Conservation (phyloP, 2,888 invertebrate species). For the Melanophora roralis region DNA sequence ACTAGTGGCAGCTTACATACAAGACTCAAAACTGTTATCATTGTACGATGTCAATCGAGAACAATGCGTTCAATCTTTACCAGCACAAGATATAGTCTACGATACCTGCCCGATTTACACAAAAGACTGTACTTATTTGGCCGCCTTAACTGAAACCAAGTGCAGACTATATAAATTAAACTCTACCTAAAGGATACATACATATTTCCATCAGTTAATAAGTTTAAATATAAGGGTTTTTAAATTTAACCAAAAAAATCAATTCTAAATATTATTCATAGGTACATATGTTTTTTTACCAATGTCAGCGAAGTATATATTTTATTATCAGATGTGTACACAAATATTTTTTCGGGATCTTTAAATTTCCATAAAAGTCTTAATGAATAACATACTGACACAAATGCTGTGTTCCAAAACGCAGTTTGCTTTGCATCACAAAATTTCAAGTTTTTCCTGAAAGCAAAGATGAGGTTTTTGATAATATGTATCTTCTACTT, state of each 20-base stretch:
- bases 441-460: no score
- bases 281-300: neutral
- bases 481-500: no score
- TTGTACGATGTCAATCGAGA: conserved; percentile 82
- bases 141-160: conserved; percentile 83
- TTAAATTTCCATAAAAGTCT: no score
- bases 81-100: conserved; percentile 82
- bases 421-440: no score
- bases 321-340: no score
- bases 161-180: conserved; percentile 82
- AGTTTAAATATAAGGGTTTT: neutral
- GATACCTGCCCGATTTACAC: conserved; percentile 82
- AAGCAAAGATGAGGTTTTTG: no score
- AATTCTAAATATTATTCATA: neutral
- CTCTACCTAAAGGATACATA: conserved; percentile 33
- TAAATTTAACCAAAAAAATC: neutral
- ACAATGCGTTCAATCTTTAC: conserved; percentile 79
- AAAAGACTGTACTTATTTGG: conserved; percentile 79
- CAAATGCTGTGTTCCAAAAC: no score
- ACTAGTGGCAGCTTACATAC: conserved; percentile 86
- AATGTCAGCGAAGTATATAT: no score
- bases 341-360: no score
- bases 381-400: no score
- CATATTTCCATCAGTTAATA: neutral
- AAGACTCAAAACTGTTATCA: conserved; percentile 82